A percentile compares a stretch with the other conserved stretches of the same genome.
Evolutionary conservation across 2,888 invertebrate species (phyloP).

Genomic region (Acronicta leporina): DNA sequence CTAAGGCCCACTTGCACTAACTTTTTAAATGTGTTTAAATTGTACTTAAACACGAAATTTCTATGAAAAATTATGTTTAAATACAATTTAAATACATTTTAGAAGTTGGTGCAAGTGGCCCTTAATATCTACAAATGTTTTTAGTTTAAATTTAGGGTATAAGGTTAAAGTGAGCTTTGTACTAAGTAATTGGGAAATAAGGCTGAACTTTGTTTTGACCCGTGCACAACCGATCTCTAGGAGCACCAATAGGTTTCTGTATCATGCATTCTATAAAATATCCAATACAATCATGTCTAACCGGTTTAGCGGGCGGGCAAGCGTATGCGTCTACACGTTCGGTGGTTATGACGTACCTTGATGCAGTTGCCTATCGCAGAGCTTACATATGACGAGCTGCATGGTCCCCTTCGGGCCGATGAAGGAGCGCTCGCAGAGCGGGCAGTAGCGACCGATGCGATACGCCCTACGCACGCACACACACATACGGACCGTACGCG

Average conservation of each 20-base stretch:
- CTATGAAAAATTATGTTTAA: no score
- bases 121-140: not conserved
- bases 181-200: not conserved
- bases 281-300: conserved; percentile 39
- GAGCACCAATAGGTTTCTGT: conserved; percentile 11
- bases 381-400: conserved; percentile 90
- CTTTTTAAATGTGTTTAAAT: no score
- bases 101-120: no score
- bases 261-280: conserved; percentile 27
- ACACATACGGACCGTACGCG: conserved; percentile 84
- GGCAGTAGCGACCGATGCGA: conserved; percentile 93
- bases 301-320: conserved; percentile 44
- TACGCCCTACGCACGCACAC: conserved; percentile 90
- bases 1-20: no score
- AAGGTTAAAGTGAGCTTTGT: not conserved
- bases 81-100: no score
- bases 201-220: conserved; percentile 14
- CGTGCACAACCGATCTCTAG: not conserved
- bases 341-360: conserved; percentile 85
- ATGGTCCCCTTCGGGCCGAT: conserved; percentile 91
- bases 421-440: conserved; percentile 92
- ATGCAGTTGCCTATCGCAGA: conserved; percentile 89
- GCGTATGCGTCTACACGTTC: conserved; percentile 65
- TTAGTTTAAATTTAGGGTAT: not conserved
- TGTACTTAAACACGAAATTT: no score